A percentile compares a stretch with the other conserved stretches of the same genome.
phyloP scores from a whole-genome alignment of 2,797 vertebrate species.

The Spinus pinus region DNA sequence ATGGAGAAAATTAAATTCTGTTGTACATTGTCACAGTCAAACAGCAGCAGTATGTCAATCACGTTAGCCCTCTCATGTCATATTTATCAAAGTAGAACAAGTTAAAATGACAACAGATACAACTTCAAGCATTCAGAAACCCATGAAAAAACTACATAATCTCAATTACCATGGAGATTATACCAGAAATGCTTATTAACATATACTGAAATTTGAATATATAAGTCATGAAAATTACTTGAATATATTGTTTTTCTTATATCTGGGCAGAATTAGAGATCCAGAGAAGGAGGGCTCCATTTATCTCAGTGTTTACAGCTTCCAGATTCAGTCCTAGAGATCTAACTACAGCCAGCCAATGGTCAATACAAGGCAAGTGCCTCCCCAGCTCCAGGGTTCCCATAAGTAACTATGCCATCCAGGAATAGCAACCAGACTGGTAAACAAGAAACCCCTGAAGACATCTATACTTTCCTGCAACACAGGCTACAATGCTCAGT shows the following conservation, averaged over 20 bases:
- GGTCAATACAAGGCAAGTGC: background rate
- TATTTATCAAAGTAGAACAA: constrained; percentile 44
- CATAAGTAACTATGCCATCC: background rate
- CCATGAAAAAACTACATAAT: background rate
- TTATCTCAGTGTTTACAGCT: background rate
- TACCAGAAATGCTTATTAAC: background rate
- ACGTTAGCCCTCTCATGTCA: background rate
- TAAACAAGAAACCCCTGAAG: background rate
- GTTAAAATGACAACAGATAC: background rate
- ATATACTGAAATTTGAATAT: background rate
- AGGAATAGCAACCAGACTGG: background rate
- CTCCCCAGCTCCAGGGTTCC: background rate
- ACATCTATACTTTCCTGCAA: background rate
- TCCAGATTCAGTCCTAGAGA: background rate
- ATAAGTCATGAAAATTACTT: background rate
- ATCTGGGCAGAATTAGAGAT: background rate
- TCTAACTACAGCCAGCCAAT: background rate
- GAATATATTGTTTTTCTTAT: background rate
- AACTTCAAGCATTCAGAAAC: background rate
- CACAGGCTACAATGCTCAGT: background rate
- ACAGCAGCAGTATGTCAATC: constrained; percentile 25
- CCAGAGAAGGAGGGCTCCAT: background rate
- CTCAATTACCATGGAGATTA: background rate
- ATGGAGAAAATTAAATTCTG: constrained; percentile 6
- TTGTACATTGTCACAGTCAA: background rate